Conservation (phyloP, 64 coral and sea anemone genomes). For the Porites australiensis region DNA sequence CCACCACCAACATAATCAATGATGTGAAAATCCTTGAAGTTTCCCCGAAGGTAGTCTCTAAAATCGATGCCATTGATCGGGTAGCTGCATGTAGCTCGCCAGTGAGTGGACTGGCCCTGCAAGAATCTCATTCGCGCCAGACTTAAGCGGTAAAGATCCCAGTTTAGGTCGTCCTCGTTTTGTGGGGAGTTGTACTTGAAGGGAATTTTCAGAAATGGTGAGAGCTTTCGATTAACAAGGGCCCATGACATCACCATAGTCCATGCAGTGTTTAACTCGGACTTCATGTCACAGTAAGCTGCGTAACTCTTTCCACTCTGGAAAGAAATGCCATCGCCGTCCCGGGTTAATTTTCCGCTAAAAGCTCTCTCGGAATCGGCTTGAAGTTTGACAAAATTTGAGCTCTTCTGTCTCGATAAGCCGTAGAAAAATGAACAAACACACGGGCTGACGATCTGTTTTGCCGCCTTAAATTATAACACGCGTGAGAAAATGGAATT, state of each 20-base stretch:
- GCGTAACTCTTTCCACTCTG: neutral
- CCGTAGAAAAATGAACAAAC: too few relatives aligned
- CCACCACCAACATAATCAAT: slow-evolving; percentile 43
- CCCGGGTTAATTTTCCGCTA: too few relatives aligned
- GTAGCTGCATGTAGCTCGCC: slow-evolving; percentile 53
- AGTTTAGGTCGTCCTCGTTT: slow-evolving; percentile 44
- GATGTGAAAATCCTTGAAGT: slow-evolving; percentile 57
- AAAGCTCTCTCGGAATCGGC: too few relatives aligned
- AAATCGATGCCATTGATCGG: slow-evolving; percentile 5
- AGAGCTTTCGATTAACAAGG: neutral
- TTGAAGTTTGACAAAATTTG: too few relatives aligned
- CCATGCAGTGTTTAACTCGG: slow-evolving; percentile 58
- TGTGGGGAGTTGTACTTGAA: slow-evolving; percentile 34
- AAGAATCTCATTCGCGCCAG: slow-evolving; percentile 14
- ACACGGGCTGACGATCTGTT: too few relatives aligned
- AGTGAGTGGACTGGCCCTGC: slow-evolving; percentile 45
- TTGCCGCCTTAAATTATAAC: too few relatives aligned
- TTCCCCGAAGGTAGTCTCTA: slow-evolving; percentile 46
- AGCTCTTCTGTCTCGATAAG: too few relatives aligned
- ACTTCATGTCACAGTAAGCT: slow-evolving; percentile 71
- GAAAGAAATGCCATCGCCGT: neutral
- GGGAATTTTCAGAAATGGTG: neutral
- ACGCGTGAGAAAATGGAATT: too few relatives aligned
- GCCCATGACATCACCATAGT: slow-evolving; percentile 46
- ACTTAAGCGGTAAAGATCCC: slow-evolving; percentile 41